These are phyloP conservation scores for Thunnus maccoyii DNA, from an alignment of 2,113 vertebrate species.

Conservation along the genomic window DNA sequence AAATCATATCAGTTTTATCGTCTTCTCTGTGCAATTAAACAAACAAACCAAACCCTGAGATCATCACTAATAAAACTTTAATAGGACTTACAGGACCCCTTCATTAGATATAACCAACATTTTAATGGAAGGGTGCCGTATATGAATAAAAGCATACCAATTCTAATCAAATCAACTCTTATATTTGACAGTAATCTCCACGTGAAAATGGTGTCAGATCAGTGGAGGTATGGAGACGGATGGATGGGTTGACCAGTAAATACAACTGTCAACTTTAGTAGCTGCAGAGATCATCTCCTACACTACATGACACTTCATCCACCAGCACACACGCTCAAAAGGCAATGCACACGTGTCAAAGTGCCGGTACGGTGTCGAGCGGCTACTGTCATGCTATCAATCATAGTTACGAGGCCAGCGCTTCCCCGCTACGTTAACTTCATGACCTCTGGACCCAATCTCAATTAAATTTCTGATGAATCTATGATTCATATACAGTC, in stretches of 20 bases:
- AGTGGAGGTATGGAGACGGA: not conserved
- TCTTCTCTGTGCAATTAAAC: not conserved
- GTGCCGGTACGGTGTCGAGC: conserved; percentile 34
- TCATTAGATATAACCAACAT: not conserved
- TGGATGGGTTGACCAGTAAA: conserved; percentile 26
- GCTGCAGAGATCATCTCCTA: conserved; percentile 25
- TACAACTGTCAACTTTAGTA: conserved; percentile 13
- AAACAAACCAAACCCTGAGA: not conserved
- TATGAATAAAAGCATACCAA: not conserved
- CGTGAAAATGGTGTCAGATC: not conserved
- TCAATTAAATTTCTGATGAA: conserved; percentile 80
- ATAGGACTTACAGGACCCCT: no score
- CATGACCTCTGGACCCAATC: conserved; percentile 75
- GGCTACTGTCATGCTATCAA: conserved; percentile 72
- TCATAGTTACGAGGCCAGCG: conserved; percentile 78
- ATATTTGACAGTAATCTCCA: not conserved
- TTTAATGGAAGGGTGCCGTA: not conserved
- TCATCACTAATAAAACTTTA: not conserved
- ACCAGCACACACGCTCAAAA: not conserved
- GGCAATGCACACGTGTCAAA: conserved; percentile 36
- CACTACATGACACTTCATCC: conserved; percentile 11
- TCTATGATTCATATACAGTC: conserved; percentile 73
- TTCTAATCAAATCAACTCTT: no score
- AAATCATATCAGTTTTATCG: not conserved
- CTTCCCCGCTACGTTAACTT: conserved; percentile 77